These are phyloP conservation scores for Noctua comes DNA, from an alignment of 2,888 invertebrate genomes.

Conservation along the genomic window DNA sequence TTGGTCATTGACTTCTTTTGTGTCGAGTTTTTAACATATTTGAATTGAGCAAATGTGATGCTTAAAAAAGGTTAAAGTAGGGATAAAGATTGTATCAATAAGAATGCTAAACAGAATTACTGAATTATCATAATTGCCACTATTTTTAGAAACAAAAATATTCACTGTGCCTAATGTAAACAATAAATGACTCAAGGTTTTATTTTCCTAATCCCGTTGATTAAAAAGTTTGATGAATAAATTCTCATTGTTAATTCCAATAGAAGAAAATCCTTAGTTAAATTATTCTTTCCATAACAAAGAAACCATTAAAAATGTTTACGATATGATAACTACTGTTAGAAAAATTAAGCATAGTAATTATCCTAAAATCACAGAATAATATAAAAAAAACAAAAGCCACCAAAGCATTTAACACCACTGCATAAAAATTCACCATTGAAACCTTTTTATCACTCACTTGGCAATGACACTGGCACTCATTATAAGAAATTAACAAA, in stretches of 20 bases:
- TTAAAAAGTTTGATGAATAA: not conserved
- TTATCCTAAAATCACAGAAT: not conserved
- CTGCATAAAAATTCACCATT: conserved; percentile 30
- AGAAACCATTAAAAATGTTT: not conserved
- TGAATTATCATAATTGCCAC: not conserved
- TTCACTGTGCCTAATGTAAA: not conserved
- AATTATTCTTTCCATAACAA: not conserved
- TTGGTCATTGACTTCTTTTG: not conserved
- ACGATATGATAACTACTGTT: not conserved
- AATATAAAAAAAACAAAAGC: conserved; percentile 12
- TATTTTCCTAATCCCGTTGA: not conserved
- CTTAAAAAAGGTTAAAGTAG: not conserved
- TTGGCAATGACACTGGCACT: conserved; percentile 55
- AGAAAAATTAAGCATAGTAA: not conserved
- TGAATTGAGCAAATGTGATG: not conserved
- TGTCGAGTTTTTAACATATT: not conserved
- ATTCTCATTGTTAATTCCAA: not conserved
- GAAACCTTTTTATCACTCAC: conserved; percentile 55
- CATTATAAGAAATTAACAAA: conserved; percentile 52
- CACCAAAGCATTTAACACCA: conserved; percentile 31
- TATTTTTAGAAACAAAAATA: not conserved
- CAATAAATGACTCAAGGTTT: not conserved
- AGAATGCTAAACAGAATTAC: not conserved
- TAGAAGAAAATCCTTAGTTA: not conserved
- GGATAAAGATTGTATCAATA: not conserved